These are phyloP conservation scores for Cotesia vestalis DNA, from an alignment of 1,140 invertebrate species.

Conservation along the genomic window DNA sequence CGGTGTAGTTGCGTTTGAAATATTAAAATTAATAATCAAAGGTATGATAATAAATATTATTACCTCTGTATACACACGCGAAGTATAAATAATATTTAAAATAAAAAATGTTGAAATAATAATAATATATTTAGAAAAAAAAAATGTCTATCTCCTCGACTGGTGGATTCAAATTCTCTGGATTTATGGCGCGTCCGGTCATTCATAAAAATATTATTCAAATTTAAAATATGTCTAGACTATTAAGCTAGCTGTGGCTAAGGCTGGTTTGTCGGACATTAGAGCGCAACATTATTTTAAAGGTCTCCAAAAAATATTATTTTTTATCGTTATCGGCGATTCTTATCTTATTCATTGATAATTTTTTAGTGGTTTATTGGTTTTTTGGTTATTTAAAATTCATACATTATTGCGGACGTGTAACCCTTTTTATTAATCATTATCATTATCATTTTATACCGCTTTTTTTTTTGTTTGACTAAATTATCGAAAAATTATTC, in stretches of 20 bases:
- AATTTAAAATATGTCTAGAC: conserved; percentile 63
- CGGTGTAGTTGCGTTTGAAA: too few relatives aligned
- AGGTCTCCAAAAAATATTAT: neutral
- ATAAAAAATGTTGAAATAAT: neutral
- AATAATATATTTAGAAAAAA: conserved; percentile 11
- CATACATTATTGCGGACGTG: neutral
- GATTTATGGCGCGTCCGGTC: conserved; percentile 63
- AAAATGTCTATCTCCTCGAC: conserved; percentile 17
- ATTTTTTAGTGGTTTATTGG: conserved; percentile 26
- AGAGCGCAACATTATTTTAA: conserved; percentile 1
- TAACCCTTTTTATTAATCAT: conserved; percentile 8
- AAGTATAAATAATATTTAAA: too few relatives aligned
- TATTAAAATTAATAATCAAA: too few relatives aligned
- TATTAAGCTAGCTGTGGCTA: conserved; percentile 34
- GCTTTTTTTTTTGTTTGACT: neutral
- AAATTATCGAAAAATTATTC: conserved; percentile 15
- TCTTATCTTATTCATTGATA: conserved; percentile 50
- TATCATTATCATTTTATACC: too few relatives aligned
- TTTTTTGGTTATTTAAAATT: neutral
- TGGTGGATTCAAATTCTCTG: conserved; percentile 29
- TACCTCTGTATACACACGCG: too few relatives aligned
- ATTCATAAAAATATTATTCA: conserved; percentile 68
- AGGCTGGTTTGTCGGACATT: conserved; percentile 2
- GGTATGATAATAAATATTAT: too few relatives aligned
- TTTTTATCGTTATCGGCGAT: conserved; percentile 39